Base-by-base conservation (phyloP, 2,888 invertebrate genomes). In the Stenichneumon culpator region DNA sequence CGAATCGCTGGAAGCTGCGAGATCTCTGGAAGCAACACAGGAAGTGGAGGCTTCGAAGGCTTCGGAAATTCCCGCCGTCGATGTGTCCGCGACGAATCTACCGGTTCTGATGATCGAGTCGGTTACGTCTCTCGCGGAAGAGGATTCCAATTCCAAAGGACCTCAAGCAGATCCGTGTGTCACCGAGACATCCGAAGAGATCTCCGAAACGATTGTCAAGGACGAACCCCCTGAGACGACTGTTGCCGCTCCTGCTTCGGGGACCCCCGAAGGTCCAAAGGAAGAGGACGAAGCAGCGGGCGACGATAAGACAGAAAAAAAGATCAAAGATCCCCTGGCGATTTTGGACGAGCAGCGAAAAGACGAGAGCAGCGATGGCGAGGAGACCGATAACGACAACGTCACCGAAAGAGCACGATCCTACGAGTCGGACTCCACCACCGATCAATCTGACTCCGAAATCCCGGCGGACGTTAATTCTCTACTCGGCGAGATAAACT, bases 361-460 rank as follows among this genome's bases (percentile, higher is more conserved):
- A 65, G 87, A 88, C 36, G 81, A 78, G 0, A 90, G 89, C 39
- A 93, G 89, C 57, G 92, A 91, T 2, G 57, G 68, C 0, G 93
- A 84, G 3, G 85, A 83, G 3, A 91, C 89, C 52, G 93, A 93
- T 50, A 77, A 90, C 19, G 89, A 88, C 14, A 78, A 57, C 0
- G 74, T 72, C 14, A 77, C 79, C 6, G 82, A 82, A 22, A 78
- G 81, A 16, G 79, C 82, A 9, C 79, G 82, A 47, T 74, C 88
- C 3, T 78, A 88, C 67, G 93, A 91, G 16, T 92, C 92, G 3
- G 93, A 94, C 67, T 90, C 91, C 0, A 92, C 92, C 72, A 90
- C 90, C 14, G 93, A 93, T 11, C 90, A 90, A 60, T 91, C 92
- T 0, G 93, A 93, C 22, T 83, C 88, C 11, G 92, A 93, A 39